Evolutionary conservation across 2,113 vertebrate species (phyloP), one percentile per base, ranked within the genome.

Genomic region (Nansenia antarctica): DNA sequence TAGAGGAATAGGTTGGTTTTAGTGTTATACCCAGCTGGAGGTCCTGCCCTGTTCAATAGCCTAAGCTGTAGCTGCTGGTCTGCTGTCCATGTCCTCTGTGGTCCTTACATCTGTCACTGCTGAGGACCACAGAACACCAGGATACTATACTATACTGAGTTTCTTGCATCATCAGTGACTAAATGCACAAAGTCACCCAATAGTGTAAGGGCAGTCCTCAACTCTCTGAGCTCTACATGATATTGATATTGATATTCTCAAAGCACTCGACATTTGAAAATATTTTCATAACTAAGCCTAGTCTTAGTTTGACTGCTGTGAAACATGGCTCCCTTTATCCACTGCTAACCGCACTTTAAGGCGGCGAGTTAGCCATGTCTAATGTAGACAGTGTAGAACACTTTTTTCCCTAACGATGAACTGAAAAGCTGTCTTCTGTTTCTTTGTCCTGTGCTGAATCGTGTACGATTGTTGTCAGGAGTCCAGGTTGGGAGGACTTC

Each of bases 401-500:
- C n/a, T n/a, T n/a, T 47, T 47, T 18, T 42, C 7, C n/a, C n/a
- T 47, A 15, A 47, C n/a, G 42, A 59, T n/a, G 15, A n/a, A 1
- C 42, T 20, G 30, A 31, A 11, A 12, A 26, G 49, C 31, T 34
- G 12, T 22, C 30, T 55, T 12, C 9, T 37, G 24, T 49, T 35
- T 45, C 29, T 59, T 35, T 59, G 39, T 34, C 22, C 22, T 24
- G 22, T 26, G 5, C 8, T 49, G 37, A 12, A 59, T 59, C 55
- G 8, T 58, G 18, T 58, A 5, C 90, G 79, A 90, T 90, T 85
- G 78, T 60, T 52, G 72, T 74, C 52, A 81, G 1, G 35, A 81
- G 85, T 76, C 82, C 83, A 89, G 87, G 90, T 57, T 90, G 91
- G 91, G 89, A 86, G 83, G 86, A 81, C 86, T 82, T 65, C 76